Percentiles rank a stretch among this genome's conserved stretches.
Evolutionary conservation across 2,888 invertebrate species (phyloP).

Genomic region (Nemotelus pantherinus): DNA sequence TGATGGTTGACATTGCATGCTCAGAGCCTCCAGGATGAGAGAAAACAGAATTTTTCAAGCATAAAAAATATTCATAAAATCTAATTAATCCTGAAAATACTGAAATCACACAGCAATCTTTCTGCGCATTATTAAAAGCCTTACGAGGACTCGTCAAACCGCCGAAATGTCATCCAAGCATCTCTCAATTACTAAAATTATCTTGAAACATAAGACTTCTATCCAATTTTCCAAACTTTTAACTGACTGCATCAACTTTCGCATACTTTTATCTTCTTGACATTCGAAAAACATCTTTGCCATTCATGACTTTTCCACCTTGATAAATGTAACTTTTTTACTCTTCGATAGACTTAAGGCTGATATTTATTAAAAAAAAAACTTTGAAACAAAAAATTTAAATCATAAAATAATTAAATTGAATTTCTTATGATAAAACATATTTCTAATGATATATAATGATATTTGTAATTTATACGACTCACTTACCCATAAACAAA

Average conservation of each 20-base stretch:
- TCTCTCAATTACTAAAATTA: background rate
- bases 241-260: background rate
- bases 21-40: background rate
- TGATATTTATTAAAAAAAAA: conserved; percentile 35
- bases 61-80: no score
- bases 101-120: no score
- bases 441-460: background rate
- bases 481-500: background rate
- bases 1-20: background rate
- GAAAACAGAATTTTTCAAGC: background rate
- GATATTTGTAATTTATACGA: conserved; percentile 36
- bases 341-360: conserved; percentile 39
- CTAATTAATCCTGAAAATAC: no score
- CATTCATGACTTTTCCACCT: background rate
- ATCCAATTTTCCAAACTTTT: background rate
- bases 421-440: no score
- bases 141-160: no score
- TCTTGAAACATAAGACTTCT: background rate
- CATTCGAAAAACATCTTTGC: conserved; percentile 19
- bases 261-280: background rate
- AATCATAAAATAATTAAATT: no score
- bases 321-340: conserved; percentile 6
- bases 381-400: background rate
- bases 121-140: no score
- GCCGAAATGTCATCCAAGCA: background rate